These are phyloP conservation scores for Macrobrachium rosenbergii DNA, from an alignment of 1,140 invertebrate genomes.

Conservation along the genomic window DNA sequence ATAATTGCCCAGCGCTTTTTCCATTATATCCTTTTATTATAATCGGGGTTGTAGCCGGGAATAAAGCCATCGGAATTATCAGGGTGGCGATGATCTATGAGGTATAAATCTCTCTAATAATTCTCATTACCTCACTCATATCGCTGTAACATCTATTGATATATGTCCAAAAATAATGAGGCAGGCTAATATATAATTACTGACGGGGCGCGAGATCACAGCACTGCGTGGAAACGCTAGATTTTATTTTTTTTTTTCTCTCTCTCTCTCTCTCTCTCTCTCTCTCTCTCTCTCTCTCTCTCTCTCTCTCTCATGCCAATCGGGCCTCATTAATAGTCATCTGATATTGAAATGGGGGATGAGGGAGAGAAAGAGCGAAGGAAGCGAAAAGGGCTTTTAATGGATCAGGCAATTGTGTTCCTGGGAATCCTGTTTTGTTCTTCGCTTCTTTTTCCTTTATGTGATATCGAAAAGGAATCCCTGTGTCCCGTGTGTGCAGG, in stretches of 20 bases:
- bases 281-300: conserved; percentile 8
- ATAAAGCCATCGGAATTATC: conserved; percentile 2
- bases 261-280: conserved; percentile 27
- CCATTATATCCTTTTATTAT: conserved; percentile 9
- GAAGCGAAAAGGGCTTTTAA: not conserved
- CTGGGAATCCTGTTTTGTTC: too few relatives aligned
- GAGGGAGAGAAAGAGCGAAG: not conserved
- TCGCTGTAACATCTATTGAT: conserved; percentile 36
- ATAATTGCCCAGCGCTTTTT: not conserved
- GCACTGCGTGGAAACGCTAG: too few relatives aligned
- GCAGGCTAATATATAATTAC: conserved; percentile 16
- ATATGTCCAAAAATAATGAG: conserved; percentile 38
- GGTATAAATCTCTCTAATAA: conserved; percentile 23
- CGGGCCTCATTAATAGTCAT: not conserved
- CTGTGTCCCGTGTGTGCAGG: too few relatives aligned
- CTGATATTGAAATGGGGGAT: not conserved
- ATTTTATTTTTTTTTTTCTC: not conserved
- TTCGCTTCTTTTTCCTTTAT: too few relatives aligned
- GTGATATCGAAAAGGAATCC: too few relatives aligned
- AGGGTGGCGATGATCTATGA: conserved; percentile 8
- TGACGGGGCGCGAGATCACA: not conserved
- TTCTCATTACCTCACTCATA: conserved; percentile 33
- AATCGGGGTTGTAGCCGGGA: conserved; percentile 9
- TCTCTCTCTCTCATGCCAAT: not conserved
- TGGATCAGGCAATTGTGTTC: too few relatives aligned